phyloP scores from a whole-genome alignment of 2,888 invertebrate genomes.

The Antheraea assamensis region DNA sequence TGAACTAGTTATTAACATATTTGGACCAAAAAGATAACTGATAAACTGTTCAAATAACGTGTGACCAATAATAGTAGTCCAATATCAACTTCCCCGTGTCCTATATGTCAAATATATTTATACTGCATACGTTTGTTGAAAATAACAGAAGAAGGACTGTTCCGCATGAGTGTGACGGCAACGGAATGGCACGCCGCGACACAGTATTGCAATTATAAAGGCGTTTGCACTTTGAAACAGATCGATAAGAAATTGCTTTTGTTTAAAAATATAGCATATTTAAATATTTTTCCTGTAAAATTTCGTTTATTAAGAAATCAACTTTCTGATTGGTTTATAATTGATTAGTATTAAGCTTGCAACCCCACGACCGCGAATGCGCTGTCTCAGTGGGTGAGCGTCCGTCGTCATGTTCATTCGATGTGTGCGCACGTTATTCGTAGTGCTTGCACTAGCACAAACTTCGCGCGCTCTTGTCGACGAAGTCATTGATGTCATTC shows the following conservation, averaged over 20 bases:
- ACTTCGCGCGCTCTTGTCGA: constrained; percentile 73
- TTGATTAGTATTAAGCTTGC: constrained; percentile 36
- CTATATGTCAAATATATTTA: not conserved
- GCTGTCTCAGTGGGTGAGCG: constrained; percentile 56
- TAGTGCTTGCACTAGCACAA: constrained; percentile 52
- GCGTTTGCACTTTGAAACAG: not conserved
- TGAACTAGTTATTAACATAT: not conserved
- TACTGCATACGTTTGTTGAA: not conserved
- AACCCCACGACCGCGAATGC: constrained; percentile 58
- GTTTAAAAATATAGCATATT: not conserved
- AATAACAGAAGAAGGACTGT: no score
- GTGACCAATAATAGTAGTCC: not conserved
- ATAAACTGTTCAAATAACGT: not conserved
- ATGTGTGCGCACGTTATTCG: constrained; percentile 55
- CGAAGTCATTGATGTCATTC: constrained; percentile 83
- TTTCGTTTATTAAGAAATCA: not conserved
- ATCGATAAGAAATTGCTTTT: not conserved
- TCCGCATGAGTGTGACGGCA: not conserved
- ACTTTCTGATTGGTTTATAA: not conserved
- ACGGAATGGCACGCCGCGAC: not conserved
- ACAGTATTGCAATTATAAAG: not conserved
- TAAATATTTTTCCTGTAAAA: not conserved
- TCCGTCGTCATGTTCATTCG: constrained; percentile 66
- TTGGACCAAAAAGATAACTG: not conserved
- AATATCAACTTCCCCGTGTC: not conserved